phyloP scores from a whole-genome alignment of 2,797 vertebrate genomes.

The Oceanodroma leucorhoa region DNA sequence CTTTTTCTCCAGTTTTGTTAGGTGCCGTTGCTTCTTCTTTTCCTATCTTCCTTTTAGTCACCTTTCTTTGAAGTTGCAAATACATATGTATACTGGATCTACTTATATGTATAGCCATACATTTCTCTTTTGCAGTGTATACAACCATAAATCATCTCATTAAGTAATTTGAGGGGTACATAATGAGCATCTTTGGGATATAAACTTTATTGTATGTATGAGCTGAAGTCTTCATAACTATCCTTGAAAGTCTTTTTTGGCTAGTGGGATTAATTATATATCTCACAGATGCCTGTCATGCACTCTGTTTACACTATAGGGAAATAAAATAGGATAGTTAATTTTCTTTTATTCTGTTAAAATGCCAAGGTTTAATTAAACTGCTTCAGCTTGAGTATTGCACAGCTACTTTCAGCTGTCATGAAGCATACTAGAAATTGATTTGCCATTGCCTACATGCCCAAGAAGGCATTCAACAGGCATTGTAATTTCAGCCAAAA shows the following conservation, averaged over 20 bases:
- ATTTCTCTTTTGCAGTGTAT: background rate
- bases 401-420: conserved; percentile 47
- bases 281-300: conserved; percentile 49
- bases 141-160: conserved; percentile 7
- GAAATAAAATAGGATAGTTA: conserved; percentile 53
- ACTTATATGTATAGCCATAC: background rate
- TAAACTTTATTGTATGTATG: background rate
- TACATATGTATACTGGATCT: background rate
- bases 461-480: conserved; percentile 32
- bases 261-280: conserved; percentile 51
- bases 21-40: background rate
- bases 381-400: conserved; percentile 51
- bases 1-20: background rate
- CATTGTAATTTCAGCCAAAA: conserved; percentile 19
- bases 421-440: conserved; percentile 39
- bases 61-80: background rate
- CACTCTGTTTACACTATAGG: conserved; percentile 46
- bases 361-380: conserved; percentile 67
- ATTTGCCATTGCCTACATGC: conserved; percentile 38
- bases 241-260: conserved; percentile 31
- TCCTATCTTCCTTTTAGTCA: background rate
- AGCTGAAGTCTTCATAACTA: conserved; percentile 11
- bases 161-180: conserved; percentile 11
- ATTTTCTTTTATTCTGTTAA: conserved; percentile 65
- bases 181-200: conserved; percentile 17